phyloP scores from a whole-genome alignment of 2,888 invertebrate genomes.

The Lordiphosa fenestrarum region DNA sequence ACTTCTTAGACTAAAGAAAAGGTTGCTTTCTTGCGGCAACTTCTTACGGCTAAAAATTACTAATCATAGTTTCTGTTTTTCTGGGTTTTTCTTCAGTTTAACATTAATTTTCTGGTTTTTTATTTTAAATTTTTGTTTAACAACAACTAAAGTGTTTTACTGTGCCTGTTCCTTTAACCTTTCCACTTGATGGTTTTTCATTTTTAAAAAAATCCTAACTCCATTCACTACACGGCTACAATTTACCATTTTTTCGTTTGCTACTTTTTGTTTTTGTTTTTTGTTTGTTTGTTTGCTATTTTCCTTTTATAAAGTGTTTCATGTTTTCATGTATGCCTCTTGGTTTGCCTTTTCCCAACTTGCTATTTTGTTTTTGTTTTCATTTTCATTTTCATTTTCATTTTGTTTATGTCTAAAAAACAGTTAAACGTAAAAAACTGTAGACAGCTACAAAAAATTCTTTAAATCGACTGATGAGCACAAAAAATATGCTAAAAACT shows the following conservation, averaged over 20 bases:
- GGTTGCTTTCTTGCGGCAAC: constrained; percentile 27
- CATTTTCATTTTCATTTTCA: constrained; percentile 25
- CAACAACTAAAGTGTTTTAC: constrained; percentile 38
- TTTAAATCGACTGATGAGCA: constrained; percentile 70
- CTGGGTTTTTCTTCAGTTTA: constrained; percentile 21
- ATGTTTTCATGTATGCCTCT: constrained; percentile 42
- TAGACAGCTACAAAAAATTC: constrained; percentile 70
- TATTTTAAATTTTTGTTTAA: constrained; percentile 47
- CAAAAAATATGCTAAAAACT: constrained; percentile 71
- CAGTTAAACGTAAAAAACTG: constrained; percentile 66
- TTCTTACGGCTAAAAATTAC: constrained; percentile 13
- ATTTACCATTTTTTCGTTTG: constrained; percentile 19
- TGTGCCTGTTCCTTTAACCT: constrained; percentile 22
- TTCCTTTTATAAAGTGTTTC: constrained; percentile 49
- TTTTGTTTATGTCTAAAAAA: constrained; percentile 42
- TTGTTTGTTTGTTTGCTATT: constrained; percentile 3
- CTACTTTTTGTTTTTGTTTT: constrained; percentile 6
- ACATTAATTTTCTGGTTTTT: constrained; percentile 24
- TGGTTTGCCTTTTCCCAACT: constrained; percentile 38
- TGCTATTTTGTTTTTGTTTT: constrained; percentile 26
- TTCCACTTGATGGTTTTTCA: constrained; percentile 14
- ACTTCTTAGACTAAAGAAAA: constrained; percentile 50
- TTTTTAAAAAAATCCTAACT: constrained; percentile 31
- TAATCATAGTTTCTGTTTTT: constrained; percentile 37
- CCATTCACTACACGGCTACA: constrained; percentile 13